Percentiles rank a stretch among this genome's conserved stretches.
phyloP scores from a whole-genome alignment of 2,113 vertebrate species.

The Heptranchias perlo region DNA sequence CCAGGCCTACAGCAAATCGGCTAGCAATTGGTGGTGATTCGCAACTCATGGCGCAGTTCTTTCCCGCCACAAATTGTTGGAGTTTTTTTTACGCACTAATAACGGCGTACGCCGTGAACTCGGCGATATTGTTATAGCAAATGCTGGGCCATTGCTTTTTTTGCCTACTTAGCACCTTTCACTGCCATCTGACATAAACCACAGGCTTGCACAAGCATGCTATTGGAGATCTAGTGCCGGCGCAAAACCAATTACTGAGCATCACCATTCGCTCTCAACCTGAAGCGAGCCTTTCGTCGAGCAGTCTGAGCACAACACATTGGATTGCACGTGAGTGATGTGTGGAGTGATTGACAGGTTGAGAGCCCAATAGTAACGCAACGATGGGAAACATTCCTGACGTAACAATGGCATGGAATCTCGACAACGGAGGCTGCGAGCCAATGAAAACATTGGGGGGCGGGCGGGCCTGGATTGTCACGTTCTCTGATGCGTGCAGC shows the following conservation, averaged over 20 bases:
- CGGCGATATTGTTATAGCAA: neutral
- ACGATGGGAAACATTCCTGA: neutral
- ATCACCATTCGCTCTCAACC: neutral
- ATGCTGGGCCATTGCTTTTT: neutral
- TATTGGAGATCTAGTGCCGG: neutral
- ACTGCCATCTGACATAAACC: neutral
- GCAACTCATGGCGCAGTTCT: no score
- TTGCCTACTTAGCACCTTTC: neutral
- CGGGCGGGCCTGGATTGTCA: neutral
- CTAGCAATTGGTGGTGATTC: no score
- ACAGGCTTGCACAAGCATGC: neutral
- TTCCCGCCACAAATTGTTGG: no score
- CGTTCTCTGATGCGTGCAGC: neutral
- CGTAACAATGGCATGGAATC: neutral
- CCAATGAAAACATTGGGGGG: neutral
- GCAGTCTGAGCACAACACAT: neutral
- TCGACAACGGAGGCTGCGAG: neutral
- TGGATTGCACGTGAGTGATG: slow-evolving; percentile 27
- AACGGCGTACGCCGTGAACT: no score
- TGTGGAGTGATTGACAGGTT: neutral
- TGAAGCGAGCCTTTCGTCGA: no score
- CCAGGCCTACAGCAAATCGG: no score
- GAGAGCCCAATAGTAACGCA: neutral
- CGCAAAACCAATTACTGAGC: neutral
- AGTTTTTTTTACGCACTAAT: no score